A percentile compares a stretch with the other conserved stretches of the same genome.
These are phyloP conservation scores for Cephalopterus ornatus DNA, from an alignment of 2,113 vertebrate species.

Conservation along the genomic window DNA sequence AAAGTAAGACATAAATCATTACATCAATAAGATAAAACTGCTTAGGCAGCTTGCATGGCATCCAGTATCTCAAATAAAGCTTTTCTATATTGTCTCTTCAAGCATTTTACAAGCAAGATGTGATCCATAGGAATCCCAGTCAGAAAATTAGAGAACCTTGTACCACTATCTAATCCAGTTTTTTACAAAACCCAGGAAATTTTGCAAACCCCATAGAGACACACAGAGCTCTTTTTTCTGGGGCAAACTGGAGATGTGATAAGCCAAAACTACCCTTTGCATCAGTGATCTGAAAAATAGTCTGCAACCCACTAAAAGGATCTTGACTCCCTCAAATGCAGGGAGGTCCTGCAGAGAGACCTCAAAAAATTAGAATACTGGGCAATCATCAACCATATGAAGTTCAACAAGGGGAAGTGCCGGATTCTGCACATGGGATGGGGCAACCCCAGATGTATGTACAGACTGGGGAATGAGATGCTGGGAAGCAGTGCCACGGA, in stretches of 20 bases:
- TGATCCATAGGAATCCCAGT: background rate
- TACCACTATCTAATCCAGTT: background rate
- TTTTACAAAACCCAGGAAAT: background rate
- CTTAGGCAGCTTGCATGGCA: background rate
- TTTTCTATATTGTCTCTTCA: background rate
- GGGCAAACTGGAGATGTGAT: background rate
- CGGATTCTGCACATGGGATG: background rate
- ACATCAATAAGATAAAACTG: background rate
- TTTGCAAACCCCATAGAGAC: background rate
- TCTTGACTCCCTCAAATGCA: background rate
- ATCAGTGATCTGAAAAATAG: background rate
- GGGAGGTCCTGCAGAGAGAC: background rate
- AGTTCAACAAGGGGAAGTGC: background rate
- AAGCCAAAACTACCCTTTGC: background rate
- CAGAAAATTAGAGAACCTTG: background rate
- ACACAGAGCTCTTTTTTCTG: background rate
- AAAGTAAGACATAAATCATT: background rate
- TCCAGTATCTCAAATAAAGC: background rate
- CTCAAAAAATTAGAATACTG: background rate
- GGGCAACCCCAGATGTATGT: background rate
- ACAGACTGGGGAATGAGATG: background rate
- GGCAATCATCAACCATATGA: background rate
- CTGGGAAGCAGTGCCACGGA: background rate
- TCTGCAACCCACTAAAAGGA: fast-evolving
- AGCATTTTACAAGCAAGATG: background rate